Percentiles rank a stretch among this genome's conserved stretches.
Evolutionary conservation across 2,888 invertebrate species (phyloP).

Genomic region (Lepetodrilus schrolli): DNA sequence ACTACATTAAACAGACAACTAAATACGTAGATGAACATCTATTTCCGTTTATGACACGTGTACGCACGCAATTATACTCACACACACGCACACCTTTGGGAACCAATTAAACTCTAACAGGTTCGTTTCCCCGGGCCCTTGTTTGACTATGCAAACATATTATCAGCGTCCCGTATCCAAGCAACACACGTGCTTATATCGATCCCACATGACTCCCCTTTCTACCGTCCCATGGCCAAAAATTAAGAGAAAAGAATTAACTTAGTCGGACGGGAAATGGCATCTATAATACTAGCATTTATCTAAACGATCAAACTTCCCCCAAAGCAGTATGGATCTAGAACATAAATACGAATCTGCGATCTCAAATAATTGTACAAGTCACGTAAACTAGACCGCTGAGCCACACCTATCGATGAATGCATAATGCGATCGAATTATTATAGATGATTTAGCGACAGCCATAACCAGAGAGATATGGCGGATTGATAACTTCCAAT

Average conservation of each 20-base stretch:
- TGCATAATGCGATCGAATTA: no score
- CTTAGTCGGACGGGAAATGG: background rate
- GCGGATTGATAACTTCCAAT: background rate
- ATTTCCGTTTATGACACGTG: background rate
- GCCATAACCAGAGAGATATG: background rate
- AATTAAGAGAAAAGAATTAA: background rate
- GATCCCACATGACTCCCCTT: background rate
- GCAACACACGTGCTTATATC: slow-evolving; percentile 7
- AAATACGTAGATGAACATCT: background rate
- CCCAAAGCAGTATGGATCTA: background rate
- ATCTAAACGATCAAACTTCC: background rate
- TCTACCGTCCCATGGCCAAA: slow-evolving; percentile 11
- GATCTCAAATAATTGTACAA: background rate
- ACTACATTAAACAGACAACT: background rate
- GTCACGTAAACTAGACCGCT: background rate
- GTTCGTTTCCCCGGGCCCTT: background rate
- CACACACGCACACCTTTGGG: no score
- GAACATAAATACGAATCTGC: background rate
- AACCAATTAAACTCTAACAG: background rate
- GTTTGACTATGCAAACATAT: background rate
- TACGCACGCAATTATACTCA: background rate
- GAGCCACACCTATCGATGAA: background rate
- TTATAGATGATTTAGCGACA: background rate
- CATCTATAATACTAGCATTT: background rate
- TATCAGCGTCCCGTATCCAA: slow-evolving; percentile 4